Base-by-base conservation (phyloP, 2,797 vertebrate genomes). In the Semotilus atromaculatus region DNA sequence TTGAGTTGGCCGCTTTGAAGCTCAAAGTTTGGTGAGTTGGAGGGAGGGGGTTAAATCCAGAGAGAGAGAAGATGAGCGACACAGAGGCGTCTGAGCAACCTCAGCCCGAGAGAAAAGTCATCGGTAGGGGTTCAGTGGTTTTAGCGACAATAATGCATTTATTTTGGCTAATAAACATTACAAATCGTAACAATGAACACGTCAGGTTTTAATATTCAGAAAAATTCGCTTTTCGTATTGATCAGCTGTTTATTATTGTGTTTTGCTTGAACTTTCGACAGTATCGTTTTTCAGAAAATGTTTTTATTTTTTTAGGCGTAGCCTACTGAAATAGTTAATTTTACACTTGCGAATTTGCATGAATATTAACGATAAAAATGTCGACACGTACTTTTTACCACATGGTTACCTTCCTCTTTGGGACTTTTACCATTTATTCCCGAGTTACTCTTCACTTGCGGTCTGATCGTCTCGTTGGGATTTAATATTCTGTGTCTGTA, bases 71-170 rank as follows among this genome's bases (percentile, higher is more conserved):
- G 85, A 96, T 96, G 95, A 95, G 88, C 84, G 95, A 96, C 94
- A 87, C 92, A 83, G 95, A 95, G 89, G 91, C 88, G 90, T 92
- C 93, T 7, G 93, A 94, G 6, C 86, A 92, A 18, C 90, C 92
- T 1, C 94, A 93, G 80, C 92, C 92, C 16, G 95, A 96, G 91
- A 94, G 94, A 82, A 96, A 94, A 91, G 89, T 95, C 34, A 94
- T 96, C 89, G 95, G 95, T 96, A 92, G 84, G 94, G 66, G 6
- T 43, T 64, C 7, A 84, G 51, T 51, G 19, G 23, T 53, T 53
- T 34, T 43, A 78, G 14, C 26, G 5, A 60, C 36, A 10, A 36
- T 13, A 1, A n/a, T 38, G 19, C 23, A 3, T 68, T 81, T 72
- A 31, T 43, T 72, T n/a, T n/a, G n/a, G n/a, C n/a, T 60, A 16